Evolutionary conservation across 2,797 vertebrate genomes (phyloP).

Genomic region (Nyctalus aviator): DNA sequence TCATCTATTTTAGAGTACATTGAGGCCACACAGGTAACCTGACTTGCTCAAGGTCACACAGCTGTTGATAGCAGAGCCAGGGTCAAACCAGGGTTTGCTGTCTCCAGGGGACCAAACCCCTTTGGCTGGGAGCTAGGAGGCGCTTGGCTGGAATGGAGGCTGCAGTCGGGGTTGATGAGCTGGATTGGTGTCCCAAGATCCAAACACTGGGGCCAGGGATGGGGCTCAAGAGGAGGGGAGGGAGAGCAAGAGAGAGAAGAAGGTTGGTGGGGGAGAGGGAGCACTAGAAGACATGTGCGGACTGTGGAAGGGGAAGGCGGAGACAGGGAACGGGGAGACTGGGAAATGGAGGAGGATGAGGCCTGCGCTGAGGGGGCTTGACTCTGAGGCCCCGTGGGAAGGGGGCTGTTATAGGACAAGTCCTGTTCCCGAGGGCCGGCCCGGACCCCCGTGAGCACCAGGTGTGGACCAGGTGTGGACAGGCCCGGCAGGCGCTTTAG

Average conservation of each 20-base stretch:
- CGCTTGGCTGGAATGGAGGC: not conserved
- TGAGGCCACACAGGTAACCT: not conserved
- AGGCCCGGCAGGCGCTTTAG: not conserved
- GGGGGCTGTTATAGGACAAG: not conserved
- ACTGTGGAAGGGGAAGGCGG: not conserved
- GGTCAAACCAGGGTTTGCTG: not conserved
- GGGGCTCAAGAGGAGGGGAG: not conserved
- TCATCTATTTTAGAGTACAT: conserved; percentile 22
- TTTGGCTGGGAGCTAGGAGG: not conserved
- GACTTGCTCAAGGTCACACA: conserved; percentile 49
- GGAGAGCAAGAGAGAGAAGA: not conserved
- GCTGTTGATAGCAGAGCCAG: not conserved
- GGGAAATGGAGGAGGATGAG: not conserved
- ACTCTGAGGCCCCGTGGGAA: not conserved
- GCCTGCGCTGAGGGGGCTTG: too few species aligned
- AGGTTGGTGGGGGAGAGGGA: not conserved
- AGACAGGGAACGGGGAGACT: not conserved
- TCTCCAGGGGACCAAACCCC: not conserved
- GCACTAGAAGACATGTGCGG: not conserved
- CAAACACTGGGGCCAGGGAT: not conserved
- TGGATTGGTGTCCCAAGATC: not conserved
- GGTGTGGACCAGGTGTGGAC: too few species aligned
- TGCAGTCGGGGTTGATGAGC: not conserved
- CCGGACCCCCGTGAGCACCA: not conserved
- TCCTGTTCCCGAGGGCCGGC: not conserved